A percentile compares a stretch with the other conserved stretches of the same genome.
These are phyloP conservation scores for Pharmacophagus antenor DNA, from an alignment of 2,888 invertebrate genomes.

Conservation along the genomic window DNA sequence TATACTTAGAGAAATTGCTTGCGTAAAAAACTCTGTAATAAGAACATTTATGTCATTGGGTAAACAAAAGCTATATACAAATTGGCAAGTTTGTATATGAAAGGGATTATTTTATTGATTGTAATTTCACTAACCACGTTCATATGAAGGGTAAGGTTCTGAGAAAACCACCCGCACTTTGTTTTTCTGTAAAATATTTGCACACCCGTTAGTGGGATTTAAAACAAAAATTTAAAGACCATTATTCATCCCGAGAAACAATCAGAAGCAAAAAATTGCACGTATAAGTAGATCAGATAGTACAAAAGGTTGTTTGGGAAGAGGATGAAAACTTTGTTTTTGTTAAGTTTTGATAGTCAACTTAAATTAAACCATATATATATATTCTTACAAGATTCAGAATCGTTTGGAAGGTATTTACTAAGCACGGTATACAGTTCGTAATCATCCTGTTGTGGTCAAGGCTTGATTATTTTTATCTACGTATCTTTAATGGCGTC, in stretches of 20 bases:
- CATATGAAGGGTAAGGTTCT: slow-evolving; percentile 54
- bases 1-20: slow-evolving; percentile 37
- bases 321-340: slow-evolving; percentile 64
- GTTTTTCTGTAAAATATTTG: slow-evolving; percentile 65
- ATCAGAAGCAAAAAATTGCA: slow-evolving; percentile 63
- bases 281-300: slow-evolving; percentile 74
- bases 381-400: slow-evolving; percentile 35
- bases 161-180: slow-evolving; percentile 48
- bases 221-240: slow-evolving; percentile 70
- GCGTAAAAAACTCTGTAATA: slow-evolving; percentile 8
- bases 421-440: slow-evolving; percentile 27
- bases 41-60: slow-evolving; percentile 6
- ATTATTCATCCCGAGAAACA: slow-evolving; percentile 61
- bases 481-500: slow-evolving; percentile 73
- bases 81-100: slow-evolving; percentile 41
- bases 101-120: too few relatives aligned
- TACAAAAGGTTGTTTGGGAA: slow-evolving; percentile 65
- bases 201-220: slow-evolving; percentile 55
- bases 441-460: slow-evolving; percentile 58
- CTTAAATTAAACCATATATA: slow-evolving; percentile 20
- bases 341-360: slow-evolving; percentile 42
- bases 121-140: slow-evolving; percentile 57
- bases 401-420: slow-evolving; percentile 26
- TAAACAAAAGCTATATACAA: too few relatives aligned
- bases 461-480: slow-evolving; percentile 74